Percentiles rank a stretch among this genome's conserved stretches.
Conservation (phyloP, 2,113 vertebrate genomes). For the Paramisgurnus dabryanus region DNA sequence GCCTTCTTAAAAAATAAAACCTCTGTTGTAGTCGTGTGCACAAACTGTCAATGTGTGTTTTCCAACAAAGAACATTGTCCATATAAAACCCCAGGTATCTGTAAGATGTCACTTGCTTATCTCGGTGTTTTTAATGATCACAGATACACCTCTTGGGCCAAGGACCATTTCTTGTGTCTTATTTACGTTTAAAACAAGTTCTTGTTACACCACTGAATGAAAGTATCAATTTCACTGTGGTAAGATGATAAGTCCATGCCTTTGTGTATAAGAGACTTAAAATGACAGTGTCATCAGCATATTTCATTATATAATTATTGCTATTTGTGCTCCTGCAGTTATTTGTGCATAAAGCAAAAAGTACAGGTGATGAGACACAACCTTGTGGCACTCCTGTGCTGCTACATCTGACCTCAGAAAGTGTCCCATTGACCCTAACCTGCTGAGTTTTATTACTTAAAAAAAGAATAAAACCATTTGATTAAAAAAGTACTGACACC, state of each 20-base stretch:
- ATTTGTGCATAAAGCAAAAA: not conserved
- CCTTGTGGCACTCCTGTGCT: not conserved
- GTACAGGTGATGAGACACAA: not conserved
- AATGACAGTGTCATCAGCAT: not conserved
- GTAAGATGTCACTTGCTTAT: no score
- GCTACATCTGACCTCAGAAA: not conserved
- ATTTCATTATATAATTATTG: not conserved
- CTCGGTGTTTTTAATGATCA: not conserved
- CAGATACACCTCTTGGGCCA: slow-evolving; percentile 1
- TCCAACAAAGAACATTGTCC: no score
- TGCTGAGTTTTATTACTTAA: not conserved
- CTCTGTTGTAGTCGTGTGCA: not conserved
- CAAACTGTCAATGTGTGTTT: not conserved
- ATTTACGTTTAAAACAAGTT: not conserved
- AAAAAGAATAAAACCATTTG: not conserved
- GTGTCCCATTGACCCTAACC: not conserved
- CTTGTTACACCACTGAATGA: not conserved
- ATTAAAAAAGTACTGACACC: not conserved
- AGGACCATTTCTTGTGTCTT: not conserved
- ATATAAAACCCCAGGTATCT: no score
- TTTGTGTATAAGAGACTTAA: not conserved
- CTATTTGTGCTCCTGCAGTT: not conserved
- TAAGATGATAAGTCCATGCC: not conserved
- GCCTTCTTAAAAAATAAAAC: not conserved
- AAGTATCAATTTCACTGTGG: not conserved